Percentiles rank a stretch among this genome's conserved stretches.
Evolutionary conservation across 2,797 vertebrate species (phyloP).

Genomic region (Denticeps clupeoides): DNA sequence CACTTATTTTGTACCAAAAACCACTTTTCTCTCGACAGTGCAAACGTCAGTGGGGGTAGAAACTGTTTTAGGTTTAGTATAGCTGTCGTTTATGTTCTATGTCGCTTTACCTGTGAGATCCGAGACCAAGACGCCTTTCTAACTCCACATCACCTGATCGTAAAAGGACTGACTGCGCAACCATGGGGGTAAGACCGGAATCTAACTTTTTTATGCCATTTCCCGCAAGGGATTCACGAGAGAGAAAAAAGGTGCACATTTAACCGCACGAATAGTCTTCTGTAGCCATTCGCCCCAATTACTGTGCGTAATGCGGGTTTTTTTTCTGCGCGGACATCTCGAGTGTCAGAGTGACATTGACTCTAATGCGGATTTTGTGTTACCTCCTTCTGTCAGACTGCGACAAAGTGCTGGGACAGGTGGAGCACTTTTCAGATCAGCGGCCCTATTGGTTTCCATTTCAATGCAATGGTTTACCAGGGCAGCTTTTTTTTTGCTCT

Average conservation of each 20-base stretch:
- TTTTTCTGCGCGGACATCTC: conserved; percentile 26
- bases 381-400: conserved; percentile 38
- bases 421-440: neutral
- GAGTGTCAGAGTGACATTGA: conserved; percentile 53
- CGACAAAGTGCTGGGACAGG: conserved; percentile 45
- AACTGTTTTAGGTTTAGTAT: too few relatives aligned
- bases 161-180: conserved; percentile 60
- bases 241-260: too few relatives aligned
- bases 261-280: too few relatives aligned
- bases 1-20: conserved; percentile 9
- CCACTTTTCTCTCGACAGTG: too few relatives aligned
- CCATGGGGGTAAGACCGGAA: conserved; percentile 67
- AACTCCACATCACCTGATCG: conserved; percentile 55
- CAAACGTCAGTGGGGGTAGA: too few relatives aligned
- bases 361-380: conserved; percentile 49
- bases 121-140: neutral
- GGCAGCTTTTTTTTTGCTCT: too few relatives aligned
- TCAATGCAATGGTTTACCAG: too few relatives aligned
- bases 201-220: conserved; percentile 35
- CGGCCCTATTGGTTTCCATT: neutral
- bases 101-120: neutral
- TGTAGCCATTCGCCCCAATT: too few relatives aligned
- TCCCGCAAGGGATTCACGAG: too few relatives aligned
- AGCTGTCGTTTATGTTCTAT: too few relatives aligned
- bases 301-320: too few relatives aligned